Conservation (phyloP, 1,140 invertebrate species). For the Galendromus occidentalis region DNA sequence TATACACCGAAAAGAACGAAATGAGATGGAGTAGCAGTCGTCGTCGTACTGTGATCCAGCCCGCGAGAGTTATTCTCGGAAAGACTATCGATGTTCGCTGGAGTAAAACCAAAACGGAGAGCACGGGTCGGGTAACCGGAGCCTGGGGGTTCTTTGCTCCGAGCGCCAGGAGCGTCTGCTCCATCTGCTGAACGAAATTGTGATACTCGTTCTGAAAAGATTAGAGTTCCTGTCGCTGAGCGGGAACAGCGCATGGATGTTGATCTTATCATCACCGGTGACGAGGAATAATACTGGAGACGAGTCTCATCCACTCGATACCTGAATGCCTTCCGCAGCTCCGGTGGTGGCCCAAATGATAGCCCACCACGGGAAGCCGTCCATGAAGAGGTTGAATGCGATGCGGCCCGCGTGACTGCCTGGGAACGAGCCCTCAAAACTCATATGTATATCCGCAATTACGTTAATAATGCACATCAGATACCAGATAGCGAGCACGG, state of each 20-base stretch:
- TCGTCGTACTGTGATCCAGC: not conserved
- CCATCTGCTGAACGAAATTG: not conserved
- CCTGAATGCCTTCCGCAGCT: not conserved
- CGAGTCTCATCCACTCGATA: not conserved
- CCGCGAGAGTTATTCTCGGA: not conserved
- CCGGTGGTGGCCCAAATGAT: not conserved
- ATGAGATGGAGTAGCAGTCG: not conserved
- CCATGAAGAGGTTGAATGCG: slow-evolving; percentile 1
- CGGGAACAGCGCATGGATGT: no score
- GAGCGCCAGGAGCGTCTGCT: not conserved
- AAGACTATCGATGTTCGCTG: not conserved
- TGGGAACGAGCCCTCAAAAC: not conserved
- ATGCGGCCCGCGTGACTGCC: not conserved
- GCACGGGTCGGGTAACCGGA: not conserved
- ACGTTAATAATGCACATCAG: slow-evolving; percentile 6
- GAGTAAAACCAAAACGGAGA: not conserved
- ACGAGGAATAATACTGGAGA: no score
- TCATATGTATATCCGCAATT: not conserved
- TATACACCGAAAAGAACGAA: not conserved
- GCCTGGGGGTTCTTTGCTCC: not conserved
- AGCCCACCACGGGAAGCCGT: not conserved
- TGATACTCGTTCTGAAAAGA: not conserved
- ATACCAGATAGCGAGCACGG: not conserved
- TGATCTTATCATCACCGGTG: no score
- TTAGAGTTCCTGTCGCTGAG: no score